Percentiles rank a stretch among this genome's conserved stretches.
These are phyloP conservation scores for Ascaphus truei DNA, from an alignment of 2,113 vertebrate genomes.

Conservation along the genomic window DNA sequence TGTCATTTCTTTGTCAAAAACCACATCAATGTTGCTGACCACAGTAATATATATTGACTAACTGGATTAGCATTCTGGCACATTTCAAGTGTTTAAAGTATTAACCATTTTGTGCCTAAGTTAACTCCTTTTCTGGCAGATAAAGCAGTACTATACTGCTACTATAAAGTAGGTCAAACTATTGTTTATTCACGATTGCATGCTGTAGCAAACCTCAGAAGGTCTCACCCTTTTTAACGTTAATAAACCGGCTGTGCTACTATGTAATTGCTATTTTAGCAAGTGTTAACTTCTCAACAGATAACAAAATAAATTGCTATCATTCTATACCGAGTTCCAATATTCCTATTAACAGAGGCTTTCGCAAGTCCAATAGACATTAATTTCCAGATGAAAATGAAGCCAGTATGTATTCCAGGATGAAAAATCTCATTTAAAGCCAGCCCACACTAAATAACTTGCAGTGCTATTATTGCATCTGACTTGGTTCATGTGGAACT, in stretches of 20 bases:
- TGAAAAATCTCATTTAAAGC: not conserved
- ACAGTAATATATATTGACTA: not conserved
- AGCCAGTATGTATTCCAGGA: not conserved
- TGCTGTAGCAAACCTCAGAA: not conserved
- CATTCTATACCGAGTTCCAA: not conserved
- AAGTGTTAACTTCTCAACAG: not conserved
- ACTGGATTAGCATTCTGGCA: not conserved
- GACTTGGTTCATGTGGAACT: not conserved
- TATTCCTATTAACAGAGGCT: not conserved
- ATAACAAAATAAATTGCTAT: too few species aligned
- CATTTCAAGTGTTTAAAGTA: not conserved
- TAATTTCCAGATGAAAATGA: not conserved
- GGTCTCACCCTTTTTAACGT: not conserved
- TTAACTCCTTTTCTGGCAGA: too few species aligned
- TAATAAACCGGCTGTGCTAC: not conserved
- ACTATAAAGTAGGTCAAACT: not conserved
- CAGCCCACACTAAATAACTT: not conserved
- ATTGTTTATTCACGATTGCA: not conserved
- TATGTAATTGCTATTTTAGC: not conserved
- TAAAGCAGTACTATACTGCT: not conserved
- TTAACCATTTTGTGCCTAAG: too few species aligned
- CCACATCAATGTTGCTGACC: not conserved
- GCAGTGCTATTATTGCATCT: not conserved
- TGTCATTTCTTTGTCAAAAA: not conserved
- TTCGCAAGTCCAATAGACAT: not conserved